Evolutionary conservation across 2,888 invertebrate species (phyloP).

Genomic region (Papilio elwesi): DNA sequence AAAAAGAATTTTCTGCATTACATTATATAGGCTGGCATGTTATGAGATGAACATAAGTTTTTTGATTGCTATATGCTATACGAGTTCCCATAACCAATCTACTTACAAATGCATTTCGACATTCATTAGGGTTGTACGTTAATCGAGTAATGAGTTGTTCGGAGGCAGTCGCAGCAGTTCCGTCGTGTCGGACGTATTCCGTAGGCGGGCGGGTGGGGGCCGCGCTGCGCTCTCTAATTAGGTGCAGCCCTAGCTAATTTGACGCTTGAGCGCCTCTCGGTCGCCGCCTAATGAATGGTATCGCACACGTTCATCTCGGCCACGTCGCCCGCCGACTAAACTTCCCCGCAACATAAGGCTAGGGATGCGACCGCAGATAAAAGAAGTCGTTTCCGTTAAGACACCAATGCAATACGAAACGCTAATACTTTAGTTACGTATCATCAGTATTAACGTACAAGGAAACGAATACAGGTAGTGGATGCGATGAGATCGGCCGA

Average conservation of each 20-base stretch:
- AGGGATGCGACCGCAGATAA: slow-evolving; percentile 63
- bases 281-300: slow-evolving; percentile 81
- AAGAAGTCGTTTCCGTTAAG: slow-evolving; percentile 58
- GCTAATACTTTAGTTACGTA: slow-evolving; percentile 35
- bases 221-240: slow-evolving; percentile 73
- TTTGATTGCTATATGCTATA: neutral
- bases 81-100: neutral
- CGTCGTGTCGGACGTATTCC: slow-evolving; percentile 40
- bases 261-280: slow-evolving; percentile 72
- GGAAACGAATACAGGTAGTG: slow-evolving; percentile 46
- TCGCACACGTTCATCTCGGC: slow-evolving; percentile 81
- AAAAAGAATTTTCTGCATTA: neutral
- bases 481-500: slow-evolving; percentile 49
- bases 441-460: slow-evolving; percentile 43
- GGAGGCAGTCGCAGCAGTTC: slow-evolving; percentile 21
- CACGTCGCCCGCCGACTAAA: slow-evolving; percentile 59
- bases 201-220: slow-evolving; percentile 50
- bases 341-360: slow-evolving; percentile 53
- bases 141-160: slow-evolving; percentile 28
- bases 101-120: slow-evolving; percentile 21
- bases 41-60: too few species aligned
- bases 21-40: neutral
- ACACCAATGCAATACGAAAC: slow-evolving; percentile 44
- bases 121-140: slow-evolving; percentile 26
- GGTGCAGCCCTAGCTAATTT: slow-evolving; percentile 77